Percentiles rank a stretch among this genome's conserved stretches.
phyloP scores from a whole-genome alignment of 2,888 invertebrate species.

The Thymelicus acteon region DNA sequence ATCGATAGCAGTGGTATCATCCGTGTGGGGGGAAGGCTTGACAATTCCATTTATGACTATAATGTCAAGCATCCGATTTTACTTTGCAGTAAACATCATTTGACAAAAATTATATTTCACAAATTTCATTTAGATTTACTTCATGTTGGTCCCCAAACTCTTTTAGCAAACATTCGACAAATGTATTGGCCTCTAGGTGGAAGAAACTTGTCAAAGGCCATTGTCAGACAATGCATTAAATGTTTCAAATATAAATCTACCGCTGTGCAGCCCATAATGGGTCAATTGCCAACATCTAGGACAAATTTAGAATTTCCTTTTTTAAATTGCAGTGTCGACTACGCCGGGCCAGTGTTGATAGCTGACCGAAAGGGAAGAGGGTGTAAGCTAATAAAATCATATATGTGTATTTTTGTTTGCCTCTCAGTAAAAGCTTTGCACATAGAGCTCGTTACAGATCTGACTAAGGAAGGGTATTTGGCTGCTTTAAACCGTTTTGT shows the following conservation, averaged over 20 bases:
- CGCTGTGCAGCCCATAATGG: too few species aligned
- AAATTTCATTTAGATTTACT: too few species aligned
- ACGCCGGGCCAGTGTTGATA: slow-evolving; percentile 39
- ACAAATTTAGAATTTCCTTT: slow-evolving; percentile 6
- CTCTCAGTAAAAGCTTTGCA: slow-evolving; percentile 42
- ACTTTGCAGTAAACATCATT: background rate
- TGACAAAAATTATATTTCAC: background rate
- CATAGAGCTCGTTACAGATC: slow-evolving; percentile 39
- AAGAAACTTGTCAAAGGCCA: too few species aligned
- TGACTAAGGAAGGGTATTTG: too few species aligned
- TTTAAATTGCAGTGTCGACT: slow-evolving; percentile 23
- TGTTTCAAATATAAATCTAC: too few species aligned
- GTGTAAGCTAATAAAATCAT: slow-evolving; percentile 42
- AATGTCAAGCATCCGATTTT: background rate
- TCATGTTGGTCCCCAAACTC: too few species aligned
- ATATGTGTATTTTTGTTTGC: slow-evolving; percentile 44
- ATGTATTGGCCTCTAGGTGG: too few species aligned
- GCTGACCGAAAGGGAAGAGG: slow-evolving; percentile 41
- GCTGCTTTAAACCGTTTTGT: too few species aligned
- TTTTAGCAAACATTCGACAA: too few species aligned
- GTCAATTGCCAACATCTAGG: too few species aligned
- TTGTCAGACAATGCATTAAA: too few species aligned
- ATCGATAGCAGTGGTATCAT: background rate
- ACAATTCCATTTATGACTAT: background rate
- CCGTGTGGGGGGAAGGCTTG: background rate